Base-by-base conservation (phyloP, 2,888 invertebrate species). In the Drosophila trichaetosa region DNA sequence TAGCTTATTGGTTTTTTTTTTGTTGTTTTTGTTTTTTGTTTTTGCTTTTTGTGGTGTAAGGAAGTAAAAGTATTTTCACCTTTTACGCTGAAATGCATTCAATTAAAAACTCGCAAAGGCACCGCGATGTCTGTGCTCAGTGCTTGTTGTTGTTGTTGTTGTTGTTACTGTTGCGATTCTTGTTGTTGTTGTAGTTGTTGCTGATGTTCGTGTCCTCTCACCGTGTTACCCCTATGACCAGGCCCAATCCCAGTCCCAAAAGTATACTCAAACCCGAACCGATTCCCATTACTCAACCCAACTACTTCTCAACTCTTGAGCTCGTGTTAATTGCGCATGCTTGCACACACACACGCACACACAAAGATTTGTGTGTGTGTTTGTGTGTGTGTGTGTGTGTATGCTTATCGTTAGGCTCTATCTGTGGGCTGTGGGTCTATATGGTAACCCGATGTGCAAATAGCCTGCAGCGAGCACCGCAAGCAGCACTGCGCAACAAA, bases 61-160 rank as follows among this genome's bases (percentile, higher is more conserved):
- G 62, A 70, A 67, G 69, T 75, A 80, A 73, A 71, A 75, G 74
- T 82, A 75, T 85, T 85, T 86, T 86, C 83, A 84, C 88, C 88
- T 88, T 86, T 88, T 83, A 78, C 76, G 88, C 89, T 80, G 61
- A 88, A 76, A 86, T 78, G 88, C 88, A 88, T 83, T 88, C 80
- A 84, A 84, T 85, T 83, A 85, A 88, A 84, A 84, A 80, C 83
- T 85, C 80, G 74, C 72, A 73, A 82, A 85, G 74, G 70, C 83
- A 82, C 60, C 80, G 71, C 72, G 59, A 62, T 76, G 76, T 76
- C 76, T 78, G 67, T 59, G 49, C 38, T 59, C 58, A 59, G 36
- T 59, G 49, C 18, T 49, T 11, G 24, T 27, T 48, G 27, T 60
- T 59, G 27, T 27, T 27, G 27, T 64, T 29, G 21, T 64, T 68